phyloP scores from a whole-genome alignment of 2,888 invertebrate species.

The Xiphydria camelus region DNA sequence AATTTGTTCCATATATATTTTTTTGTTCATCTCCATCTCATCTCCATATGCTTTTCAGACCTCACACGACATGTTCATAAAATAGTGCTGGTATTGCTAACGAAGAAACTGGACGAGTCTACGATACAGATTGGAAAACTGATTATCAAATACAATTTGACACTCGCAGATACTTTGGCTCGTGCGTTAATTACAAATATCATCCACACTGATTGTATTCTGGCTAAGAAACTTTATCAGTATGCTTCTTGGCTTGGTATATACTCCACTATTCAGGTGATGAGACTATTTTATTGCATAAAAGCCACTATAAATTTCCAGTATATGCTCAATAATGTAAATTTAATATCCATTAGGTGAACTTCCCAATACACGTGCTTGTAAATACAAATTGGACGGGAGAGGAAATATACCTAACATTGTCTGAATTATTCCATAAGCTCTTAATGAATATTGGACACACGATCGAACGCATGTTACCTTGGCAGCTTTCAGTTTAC shows the following conservation, averaged over 20 bases:
- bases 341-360: slow-evolving; percentile 17
- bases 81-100: slow-evolving; percentile 26
- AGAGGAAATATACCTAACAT: slow-evolving; percentile 41
- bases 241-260: slow-evolving; percentile 35
- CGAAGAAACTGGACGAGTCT: slow-evolving; percentile 16
- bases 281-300: slow-evolving; percentile 2
- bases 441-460: slow-evolving; percentile 32
- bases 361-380: slow-evolving; percentile 21
- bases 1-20: too few species aligned
- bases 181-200: slow-evolving; percentile 31
- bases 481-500: slow-evolving; percentile 18
- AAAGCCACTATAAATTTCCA: neutral
- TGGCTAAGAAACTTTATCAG: slow-evolving; percentile 36
- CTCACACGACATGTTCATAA: slow-evolving; percentile 31
- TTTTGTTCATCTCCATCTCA: slow-evolving; percentile 17
- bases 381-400: slow-evolving; percentile 36
- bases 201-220: slow-evolving; percentile 27
- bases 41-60: too few species aligned
- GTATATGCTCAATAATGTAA: neutral
- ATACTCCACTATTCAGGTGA: slow-evolving; percentile 36
- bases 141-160: slow-evolving; percentile 30
- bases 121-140: slow-evolving; percentile 25
- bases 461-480: slow-evolving; percentile 19
- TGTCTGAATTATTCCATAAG: slow-evolving; percentile 29
- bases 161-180: slow-evolving; percentile 22